These are phyloP conservation scores for Caenorhabditis briggsae DNA, from an alignment of 1,140 invertebrate species.

Conservation along the genomic window DNA sequence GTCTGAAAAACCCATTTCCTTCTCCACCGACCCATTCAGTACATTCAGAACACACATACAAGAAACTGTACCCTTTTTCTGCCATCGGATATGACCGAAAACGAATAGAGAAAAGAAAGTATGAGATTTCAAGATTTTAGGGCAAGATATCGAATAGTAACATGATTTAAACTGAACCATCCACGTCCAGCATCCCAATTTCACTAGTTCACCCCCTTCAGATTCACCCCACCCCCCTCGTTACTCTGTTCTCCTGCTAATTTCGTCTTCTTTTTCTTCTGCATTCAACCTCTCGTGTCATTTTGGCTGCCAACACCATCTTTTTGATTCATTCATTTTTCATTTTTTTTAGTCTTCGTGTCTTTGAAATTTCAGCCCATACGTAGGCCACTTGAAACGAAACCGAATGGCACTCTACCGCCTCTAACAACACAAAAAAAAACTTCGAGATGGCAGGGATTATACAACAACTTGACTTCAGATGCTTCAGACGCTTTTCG, in stretches of 20 bases:
- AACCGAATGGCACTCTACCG: conserved; percentile 33
- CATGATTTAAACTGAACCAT: conserved; percentile 20
- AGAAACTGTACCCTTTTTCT: too few species aligned
- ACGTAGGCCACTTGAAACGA: conserved; percentile 49
- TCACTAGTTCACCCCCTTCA: conserved; percentile 47
- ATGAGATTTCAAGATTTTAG: not conserved
- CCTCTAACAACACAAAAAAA: not conserved
- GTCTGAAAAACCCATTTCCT: too few species aligned
- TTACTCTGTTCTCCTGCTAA: conserved; percentile 29
- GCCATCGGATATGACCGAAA: not conserved
- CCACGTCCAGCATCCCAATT: not conserved
- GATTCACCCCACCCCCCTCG: not conserved
- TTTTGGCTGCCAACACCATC: conserved; percentile 24
- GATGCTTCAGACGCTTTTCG: conserved; percentile 37
- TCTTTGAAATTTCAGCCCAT: conserved; percentile 1
- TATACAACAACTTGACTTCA: conserved; percentile 29
- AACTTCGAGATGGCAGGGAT: conserved; percentile 52
- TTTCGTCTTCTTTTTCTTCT: conserved; percentile 19
- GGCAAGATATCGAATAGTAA: conserved; percentile 15
- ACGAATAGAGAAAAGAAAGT: not conserved
- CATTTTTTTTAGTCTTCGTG: not conserved
- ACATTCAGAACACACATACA: too few species aligned
- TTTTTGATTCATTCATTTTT: conserved; percentile 32
- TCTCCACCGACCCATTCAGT: too few species aligned
- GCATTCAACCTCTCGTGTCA: conserved; percentile 44